Base-by-base conservation (phyloP, 1,140 invertebrate species). In the Geopemphigus sp. region DNA sequence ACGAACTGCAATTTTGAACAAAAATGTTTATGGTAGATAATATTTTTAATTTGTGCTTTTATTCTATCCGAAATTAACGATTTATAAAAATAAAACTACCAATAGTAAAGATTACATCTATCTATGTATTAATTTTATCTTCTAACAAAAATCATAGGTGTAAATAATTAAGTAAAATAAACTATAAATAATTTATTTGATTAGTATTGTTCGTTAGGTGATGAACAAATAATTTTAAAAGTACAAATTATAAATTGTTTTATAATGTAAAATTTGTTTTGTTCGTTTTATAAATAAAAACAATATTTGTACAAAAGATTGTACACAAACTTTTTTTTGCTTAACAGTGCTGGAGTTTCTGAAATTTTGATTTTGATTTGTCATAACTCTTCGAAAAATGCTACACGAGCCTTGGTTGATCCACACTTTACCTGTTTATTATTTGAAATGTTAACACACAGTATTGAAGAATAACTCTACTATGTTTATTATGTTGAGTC, bases 351-450 rank as follows among this genome's bases (percentile, higher is more conserved):
- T 45, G 17, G 53, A 56, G 26, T 59, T 76, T 59, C 54, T 59
- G 22, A 11, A 24, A 76, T 59, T 76, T 76, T 59, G 54, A 74
- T 57, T 74, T 39, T 15, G n/a, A 78, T 61, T 45, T 63, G 24
- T 78, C 56, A 97, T 80, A 97, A 89, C 84, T 97, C 94, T 86
- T 98, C 95, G 85, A 96, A 98, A 87, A 96, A 96, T 63, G 94
- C 94, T n/a, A 98, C 94, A 83, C 95, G 88, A 8, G 95, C 93
- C 87, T 95, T 95, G 0, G 95, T 96, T 64, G 95, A 94, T 74
- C 94, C 95, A 24, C 94, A 93, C 84, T 94, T 94, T 68, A 95
- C 88, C 87, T 88, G 83, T 83, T 82, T 80, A 83, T 63, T 81
- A 81, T 70, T 72, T 66, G 57, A 53, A 39, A 39, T 29, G 32